Base-by-base conservation (phyloP, 2,888 invertebrate genomes). In the Artemia sinica region DNA sequence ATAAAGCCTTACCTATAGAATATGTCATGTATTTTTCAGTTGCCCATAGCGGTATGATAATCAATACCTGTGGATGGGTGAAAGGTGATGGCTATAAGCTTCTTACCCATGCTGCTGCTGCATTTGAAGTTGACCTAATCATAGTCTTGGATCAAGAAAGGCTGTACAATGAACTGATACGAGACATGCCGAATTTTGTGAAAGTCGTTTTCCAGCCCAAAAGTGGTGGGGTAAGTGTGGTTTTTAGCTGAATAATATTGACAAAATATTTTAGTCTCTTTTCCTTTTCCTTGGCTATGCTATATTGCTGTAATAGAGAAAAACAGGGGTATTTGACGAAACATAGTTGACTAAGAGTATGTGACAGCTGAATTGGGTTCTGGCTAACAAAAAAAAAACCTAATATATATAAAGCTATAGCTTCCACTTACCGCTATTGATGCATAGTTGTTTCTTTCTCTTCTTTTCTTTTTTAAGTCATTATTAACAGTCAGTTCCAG, bases 1-100 rank as follows among this genome's bases (percentile, higher is more conserved):
- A n/a, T n/a, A n/a, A n/a, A n/a, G n/a, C n/a, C n/a, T n/a, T n/a
- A n/a, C n/a, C n/a, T n/a, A n/a, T n/a, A n/a, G n/a, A n/a, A n/a
- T n/a, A n/a, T n/a, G n/a, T n/a, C n/a, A n/a, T 28, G 28, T 68
- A 12, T 9, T 49, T 18, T 65, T 10, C 66, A 71, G 73, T 76
- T 10, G 79, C 81, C 48, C 66, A 63, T 12, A 68, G 68, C 4
- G 98, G 98, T 0, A 88, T 91, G 5, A 85, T 98, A 51, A 92
- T 98, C 72, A 98, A 98, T 78, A 97, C 97, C 0, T 94, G 95
- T 74, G 97, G 97, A 0, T 98, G 95, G 95, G 87, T 96, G 2
- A 93, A 94, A 78, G 89, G 87, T 0, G 86, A 84, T 0, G 97
- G 96, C 0, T 97, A 94, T 78, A 86, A 87, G 74, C 83, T 89